Percentiles rank a stretch among this genome's conserved stretches.
Evolutionary conservation across 2,113 vertebrate species (phyloP).

Genomic region (Aythya baeri): DNA sequence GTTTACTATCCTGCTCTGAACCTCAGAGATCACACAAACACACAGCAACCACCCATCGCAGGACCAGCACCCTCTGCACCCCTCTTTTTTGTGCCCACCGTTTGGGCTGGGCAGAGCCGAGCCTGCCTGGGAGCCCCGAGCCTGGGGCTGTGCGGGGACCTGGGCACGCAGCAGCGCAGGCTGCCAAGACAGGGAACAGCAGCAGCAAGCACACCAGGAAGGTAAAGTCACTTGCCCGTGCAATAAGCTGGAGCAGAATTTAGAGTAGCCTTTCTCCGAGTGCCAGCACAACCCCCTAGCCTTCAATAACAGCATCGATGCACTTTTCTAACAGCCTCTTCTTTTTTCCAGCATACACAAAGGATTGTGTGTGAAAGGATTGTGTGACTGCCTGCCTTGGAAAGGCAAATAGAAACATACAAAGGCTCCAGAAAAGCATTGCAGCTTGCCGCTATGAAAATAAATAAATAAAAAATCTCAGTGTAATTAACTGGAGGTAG

Average conservation of each 20-base stretch:
- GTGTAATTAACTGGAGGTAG: neutral
- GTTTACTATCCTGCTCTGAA: no score
- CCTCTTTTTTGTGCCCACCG: no score
- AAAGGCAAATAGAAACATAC: neutral
- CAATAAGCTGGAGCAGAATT: conserved; percentile 11
- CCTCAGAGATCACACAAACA: no score
- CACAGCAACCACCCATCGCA: no score
- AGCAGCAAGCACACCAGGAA: conserved; percentile 14
- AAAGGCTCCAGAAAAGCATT: neutral
- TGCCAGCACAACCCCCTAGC: neutral
- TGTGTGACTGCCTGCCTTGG: neutral
- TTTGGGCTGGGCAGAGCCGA: no score
- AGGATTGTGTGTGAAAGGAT: neutral
- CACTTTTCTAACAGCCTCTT: neutral
- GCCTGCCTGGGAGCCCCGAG: neutral
- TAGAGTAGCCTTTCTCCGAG: neutral
- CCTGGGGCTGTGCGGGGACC: neutral
- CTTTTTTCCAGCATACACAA: neutral
- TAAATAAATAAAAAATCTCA: neutral
- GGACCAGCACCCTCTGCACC: no score
- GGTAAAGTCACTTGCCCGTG: conserved; percentile 14
- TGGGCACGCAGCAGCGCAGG: conserved; percentile 29
- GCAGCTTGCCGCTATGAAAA: no score
- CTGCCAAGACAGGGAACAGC: conserved; percentile 36
- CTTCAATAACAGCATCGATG: neutral